Evolutionary conservation across 37 sponge, comb jelly and placozoan species (phyloP).

Genomic region (Ianthella basta): DNA sequence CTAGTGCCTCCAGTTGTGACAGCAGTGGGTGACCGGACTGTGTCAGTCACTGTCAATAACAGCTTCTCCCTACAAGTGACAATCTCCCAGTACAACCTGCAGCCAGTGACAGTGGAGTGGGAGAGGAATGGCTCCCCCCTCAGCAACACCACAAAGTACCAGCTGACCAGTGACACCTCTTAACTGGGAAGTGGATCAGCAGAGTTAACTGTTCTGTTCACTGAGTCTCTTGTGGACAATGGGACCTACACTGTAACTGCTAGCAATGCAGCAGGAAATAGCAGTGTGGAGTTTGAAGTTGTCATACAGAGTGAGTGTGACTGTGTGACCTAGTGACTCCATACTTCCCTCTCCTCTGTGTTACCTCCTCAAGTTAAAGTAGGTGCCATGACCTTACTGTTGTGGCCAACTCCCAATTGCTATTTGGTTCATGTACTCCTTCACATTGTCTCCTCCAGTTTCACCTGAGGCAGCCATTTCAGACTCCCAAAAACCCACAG

Average conservation of each 20-base stretch:
- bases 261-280: slow-evolving; percentile 28
- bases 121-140: not conserved
- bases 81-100: slow-evolving; percentile 45
- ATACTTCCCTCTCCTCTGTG: no score
- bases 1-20: slow-evolving; percentile 13
- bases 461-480: not conserved
- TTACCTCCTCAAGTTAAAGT: no score
- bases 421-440: no score
- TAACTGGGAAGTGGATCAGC: not conserved
- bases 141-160: not conserved
- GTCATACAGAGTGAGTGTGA: slow-evolving; percentile 8
- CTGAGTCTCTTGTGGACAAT: slow-evolving; percentile 2
- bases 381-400: no score
- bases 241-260: slow-evolving; percentile 37
- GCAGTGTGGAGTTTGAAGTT: slow-evolving; percentile 1
- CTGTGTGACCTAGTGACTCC: no score
- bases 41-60: slow-evolving; percentile 24
- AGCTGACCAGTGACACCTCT: slow-evolving; percentile 2
- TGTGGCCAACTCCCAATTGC: no score
- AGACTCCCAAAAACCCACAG: not conserved
- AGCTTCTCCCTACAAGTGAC: slow-evolving; percentile 3
- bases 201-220: not conserved
- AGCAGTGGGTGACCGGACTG: no score
- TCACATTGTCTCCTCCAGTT: not conserved
- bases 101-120: slow-evolving; percentile 24